phyloP scores from a whole-genome alignment of 2,113 vertebrate genomes.

The Takifugu flavidus region DNA sequence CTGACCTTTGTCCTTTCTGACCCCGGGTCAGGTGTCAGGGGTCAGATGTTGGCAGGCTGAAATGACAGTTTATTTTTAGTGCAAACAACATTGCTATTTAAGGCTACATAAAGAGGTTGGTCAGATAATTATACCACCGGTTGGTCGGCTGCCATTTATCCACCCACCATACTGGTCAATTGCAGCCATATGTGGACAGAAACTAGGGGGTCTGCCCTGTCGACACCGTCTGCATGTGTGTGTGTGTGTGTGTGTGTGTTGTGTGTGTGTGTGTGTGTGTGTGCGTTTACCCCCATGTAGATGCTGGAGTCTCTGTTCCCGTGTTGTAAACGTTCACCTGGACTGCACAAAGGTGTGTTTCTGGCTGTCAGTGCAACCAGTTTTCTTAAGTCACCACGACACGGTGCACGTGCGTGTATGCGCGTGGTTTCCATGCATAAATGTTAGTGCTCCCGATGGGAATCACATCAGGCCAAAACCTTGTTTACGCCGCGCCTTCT shows the following conservation, averaged over 20 bases:
- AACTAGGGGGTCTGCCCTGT: conserved; percentile 61
- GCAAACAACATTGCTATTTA: conserved; percentile 69
- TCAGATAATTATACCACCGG: conserved; percentile 66
- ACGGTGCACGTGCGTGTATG: conserved; percentile 15
- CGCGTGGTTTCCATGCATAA: conserved; percentile 44
- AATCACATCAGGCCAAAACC: conserved; percentile 13
- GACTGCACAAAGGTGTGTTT: conserved; percentile 1
- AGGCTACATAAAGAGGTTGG: conserved; percentile 62
- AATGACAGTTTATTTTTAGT: conserved; percentile 71
- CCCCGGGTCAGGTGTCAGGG: conserved; percentile 52
- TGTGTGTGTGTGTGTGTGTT: conserved; percentile 40
- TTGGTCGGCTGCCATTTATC: conserved; percentile 67
- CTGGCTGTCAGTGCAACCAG: conserved; percentile 1
- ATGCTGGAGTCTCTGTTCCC: conserved; percentile 31
- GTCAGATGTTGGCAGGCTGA: conserved; percentile 57
- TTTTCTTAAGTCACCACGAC: conserved; percentile 8
- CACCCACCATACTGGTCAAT: conserved; percentile 64
- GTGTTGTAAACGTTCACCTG: neutral
- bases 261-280: conserved; percentile 39
- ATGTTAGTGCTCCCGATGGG: conserved; percentile 45
- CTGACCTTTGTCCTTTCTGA: conserved; percentile 40
- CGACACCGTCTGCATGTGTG: conserved; percentile 40
- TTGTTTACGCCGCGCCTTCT: conserved; percentile 49
- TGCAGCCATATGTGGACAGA: conserved; percentile 69
- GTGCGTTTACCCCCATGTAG: conserved; percentile 19